Base-by-base conservation (phyloP, 2,113 vertebrate species). In the Pygoscelis adeliae region DNA sequence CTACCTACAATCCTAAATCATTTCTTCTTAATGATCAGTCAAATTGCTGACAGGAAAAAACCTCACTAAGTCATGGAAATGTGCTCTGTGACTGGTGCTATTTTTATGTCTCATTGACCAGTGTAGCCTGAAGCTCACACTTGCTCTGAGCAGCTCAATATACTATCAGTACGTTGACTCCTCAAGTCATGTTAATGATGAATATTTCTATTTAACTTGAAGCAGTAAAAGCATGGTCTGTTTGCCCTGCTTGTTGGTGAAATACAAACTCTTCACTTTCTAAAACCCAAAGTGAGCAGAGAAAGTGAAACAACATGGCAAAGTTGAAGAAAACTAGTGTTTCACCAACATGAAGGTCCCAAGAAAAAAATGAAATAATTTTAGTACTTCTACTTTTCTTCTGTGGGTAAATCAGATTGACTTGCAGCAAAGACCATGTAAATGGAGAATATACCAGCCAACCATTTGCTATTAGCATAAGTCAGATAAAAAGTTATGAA, bases 81-180 rank as follows among this genome's bases (percentile, higher is more conserved):
- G 55, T 78, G 53, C 55, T 89, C 74, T 87, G 82, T 94, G 55
- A 89, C n/a, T 83, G 59, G 55, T 97, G 61, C 83, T 95, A 90
- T 90, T 95, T 94, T 95, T 95, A 91, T 85, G 84, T 88, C 74
- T 94, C 96, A 95, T 61, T 93, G 92, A 87, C 67, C 89, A 38
- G 94, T 46, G 63, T 67, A 82, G 59, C 73, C 78, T 78, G 50
- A 96, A 89, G 65, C 90, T 67, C 66, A 38, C 87, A 42, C 23
- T 84, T 70, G 83, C 11, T 59, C 0, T 6, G 84, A 81, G 76
- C 65, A 84, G 83, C 56, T 52, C 58, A 85, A 11, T 42, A 83
- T 65, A 61, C 69, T 20, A 80, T 49, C 70, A 91, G 49, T 59
- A 47, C 58, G 13, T 67, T 88, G 62, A 65, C 69, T 86, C 58